Base-by-base conservation (phyloP, 2,888 invertebrate genomes). In the Trachelus tabidus region DNA sequence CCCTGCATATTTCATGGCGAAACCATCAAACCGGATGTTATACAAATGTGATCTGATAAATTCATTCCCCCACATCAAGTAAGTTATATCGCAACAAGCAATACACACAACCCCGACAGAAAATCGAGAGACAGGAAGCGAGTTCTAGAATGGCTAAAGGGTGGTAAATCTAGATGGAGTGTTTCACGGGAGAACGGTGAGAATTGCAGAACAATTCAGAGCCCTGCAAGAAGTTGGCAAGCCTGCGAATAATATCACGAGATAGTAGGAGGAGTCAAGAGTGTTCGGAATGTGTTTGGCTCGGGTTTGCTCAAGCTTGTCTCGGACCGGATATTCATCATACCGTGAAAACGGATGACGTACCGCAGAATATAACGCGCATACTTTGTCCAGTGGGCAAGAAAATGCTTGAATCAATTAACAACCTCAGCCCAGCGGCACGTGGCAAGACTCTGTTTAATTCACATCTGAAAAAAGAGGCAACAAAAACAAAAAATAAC, bases 401-500 rank as follows among this genome's bases (percentile, higher is more conserved):
- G 9, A 0, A 56, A 23, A 56, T 56, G 23, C 9, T 23, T 56
- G 12, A 68, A 68, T 75, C 40, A 34, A 34, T 76, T 69, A 79
- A 40, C 35, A 37, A 79, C 69, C 69, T 69, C n/a, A 33, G 56
- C 77, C 56, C 56, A 69, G 73, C 34, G 73, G 76, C 78, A 80
- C 77, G 79, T 31, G 73, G 75, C 11, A 68, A 23, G 34, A 75
- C 35, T 68, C n/a, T 11, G 31, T 34, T 11, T 9, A 31, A 40
- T 68, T n/a, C n/a, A 34, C 30, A 69, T 11, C n/a, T n/a, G 71
- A 2, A 71, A 71, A n/a, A 30, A 71, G 11, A 71, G 11, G 34
- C 15, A n/a, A 75, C 12, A 34, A 75, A 75, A 76, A 75, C 35
- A 78, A 78, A 71, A 35, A 68, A 68, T 0, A 69, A 87, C 93